A percentile compares a stretch with the other conserved stretches of the same genome.
Evolutionary conservation across 2,888 invertebrate genomes (phyloP).

Genomic region (Microchrysa polita): DNA sequence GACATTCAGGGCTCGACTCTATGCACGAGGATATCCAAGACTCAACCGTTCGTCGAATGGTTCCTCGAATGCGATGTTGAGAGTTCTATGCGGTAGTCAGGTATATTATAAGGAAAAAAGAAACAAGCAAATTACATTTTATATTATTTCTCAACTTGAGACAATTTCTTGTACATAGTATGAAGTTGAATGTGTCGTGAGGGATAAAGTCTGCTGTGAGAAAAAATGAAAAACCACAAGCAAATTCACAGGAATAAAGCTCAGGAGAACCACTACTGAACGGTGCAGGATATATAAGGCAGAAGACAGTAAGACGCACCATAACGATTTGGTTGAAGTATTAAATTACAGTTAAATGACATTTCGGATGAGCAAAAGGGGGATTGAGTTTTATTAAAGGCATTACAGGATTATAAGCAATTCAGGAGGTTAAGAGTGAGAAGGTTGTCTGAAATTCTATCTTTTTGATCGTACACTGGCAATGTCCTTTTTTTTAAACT

Average conservation of each 20-base stretch:
- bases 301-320: background rate
- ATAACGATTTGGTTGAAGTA: background rate
- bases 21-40: too few species aligned
- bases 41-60: background rate
- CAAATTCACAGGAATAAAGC: background rate
- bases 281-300: background rate
- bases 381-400: slow-evolving; percentile 15
- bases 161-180: too few species aligned
- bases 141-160: background rate
- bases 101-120: background rate
- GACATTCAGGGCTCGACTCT: background rate
- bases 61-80: too few species aligned
- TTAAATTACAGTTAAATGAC: slow-evolving; percentile 13
- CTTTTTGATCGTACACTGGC: background rate
- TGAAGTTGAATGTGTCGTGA: too few species aligned
- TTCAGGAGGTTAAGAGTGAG: background rate
- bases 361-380: background rate
- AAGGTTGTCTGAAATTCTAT: background rate
- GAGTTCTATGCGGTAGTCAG: background rate
- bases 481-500: too few species aligned
- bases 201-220: too few species aligned
- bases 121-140: background rate
- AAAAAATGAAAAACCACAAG: too few species aligned
- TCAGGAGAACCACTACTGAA: background rate
- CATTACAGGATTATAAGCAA: slow-evolving; percentile 7